These are phyloP conservation scores for Orchesellides sinensis DNA, from an alignment of 2,888 invertebrate species.

Conservation along the genomic window DNA sequence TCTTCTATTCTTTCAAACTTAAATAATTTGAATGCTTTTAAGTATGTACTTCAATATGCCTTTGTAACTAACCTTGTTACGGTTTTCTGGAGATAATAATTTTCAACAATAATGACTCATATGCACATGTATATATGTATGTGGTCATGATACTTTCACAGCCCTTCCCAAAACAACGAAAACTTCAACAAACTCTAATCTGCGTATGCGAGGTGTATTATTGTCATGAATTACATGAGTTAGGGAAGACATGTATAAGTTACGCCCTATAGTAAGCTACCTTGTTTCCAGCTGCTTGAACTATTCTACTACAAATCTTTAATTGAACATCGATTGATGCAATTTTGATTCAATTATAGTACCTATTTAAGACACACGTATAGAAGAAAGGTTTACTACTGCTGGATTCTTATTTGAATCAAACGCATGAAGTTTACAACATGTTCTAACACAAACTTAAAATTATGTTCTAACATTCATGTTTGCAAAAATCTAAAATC, in stretches of 20 bases:
- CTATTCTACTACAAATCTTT: too few species aligned
- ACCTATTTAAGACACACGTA: too few species aligned
- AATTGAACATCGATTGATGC: too few species aligned
- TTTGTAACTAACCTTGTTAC: conserved; percentile 24
- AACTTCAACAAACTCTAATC: not conserved
- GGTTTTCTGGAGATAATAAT: conserved; percentile 41
- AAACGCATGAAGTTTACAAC: too few species aligned
- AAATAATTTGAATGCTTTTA: too few species aligned
- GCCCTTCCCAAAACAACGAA: not conserved
- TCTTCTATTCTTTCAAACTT: too few species aligned
- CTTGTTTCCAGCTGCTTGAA: conserved; percentile 15
- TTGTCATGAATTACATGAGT: conserved; percentile 29
- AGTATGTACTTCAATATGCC: not conserved
- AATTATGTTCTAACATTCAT: too few species aligned
- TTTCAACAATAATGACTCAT: not conserved
- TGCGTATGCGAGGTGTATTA: not conserved
- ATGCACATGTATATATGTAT: not conserved
- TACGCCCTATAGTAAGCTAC: conserved; percentile 27
- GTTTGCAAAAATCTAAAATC: too few species aligned
- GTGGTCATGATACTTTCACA: not conserved
- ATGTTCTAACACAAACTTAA: too few species aligned
- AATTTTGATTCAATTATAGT: too few species aligned
- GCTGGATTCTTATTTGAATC: too few species aligned
- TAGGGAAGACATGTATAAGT: conserved; percentile 36
- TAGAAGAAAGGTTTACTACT: too few species aligned